Evolutionary conservation across 1,140 invertebrate genomes (phyloP).

Genomic region (Calephelis virginiensis): DNA sequence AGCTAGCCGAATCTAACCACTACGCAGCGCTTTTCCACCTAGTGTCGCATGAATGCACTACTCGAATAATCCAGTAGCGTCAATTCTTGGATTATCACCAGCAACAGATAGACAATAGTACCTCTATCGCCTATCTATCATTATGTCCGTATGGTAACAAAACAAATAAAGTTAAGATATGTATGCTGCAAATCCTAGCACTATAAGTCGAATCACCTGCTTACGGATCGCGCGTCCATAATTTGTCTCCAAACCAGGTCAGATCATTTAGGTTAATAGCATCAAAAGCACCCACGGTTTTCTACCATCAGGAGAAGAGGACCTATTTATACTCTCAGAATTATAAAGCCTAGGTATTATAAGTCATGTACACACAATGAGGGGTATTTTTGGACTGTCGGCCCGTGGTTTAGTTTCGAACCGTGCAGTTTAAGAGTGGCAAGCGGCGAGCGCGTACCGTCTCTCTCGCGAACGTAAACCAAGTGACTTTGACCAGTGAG

Average conservation of each 20-base stretch:
- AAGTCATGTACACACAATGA: conserved; percentile 67
- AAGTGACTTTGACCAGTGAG: conserved; percentile 31
- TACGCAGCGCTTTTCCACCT: no score
- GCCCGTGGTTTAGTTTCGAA: conserved; percentile 38
- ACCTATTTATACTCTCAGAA: conserved; percentile 62
- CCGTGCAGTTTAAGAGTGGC: conserved; percentile 50
- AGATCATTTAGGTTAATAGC: conserved; percentile 57
- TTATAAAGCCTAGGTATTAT: conserved; percentile 70
- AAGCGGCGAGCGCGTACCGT: conserved; percentile 49
- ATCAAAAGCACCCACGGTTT: conserved; percentile 41
- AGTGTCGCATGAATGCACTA: no score
- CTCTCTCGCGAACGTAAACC: conserved; percentile 29
- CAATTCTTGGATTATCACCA: no score
- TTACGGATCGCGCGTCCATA: conserved; percentile 22
- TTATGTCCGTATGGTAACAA: no score
- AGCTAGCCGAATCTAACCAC: no score
- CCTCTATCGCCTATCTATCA: no score
- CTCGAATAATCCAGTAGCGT: no score
- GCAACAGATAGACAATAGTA: no score
- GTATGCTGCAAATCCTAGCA: no score
- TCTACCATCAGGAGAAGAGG: conserved; percentile 43
- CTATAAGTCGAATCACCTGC: conserved; percentile 12
- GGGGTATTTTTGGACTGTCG: conserved; percentile 61
- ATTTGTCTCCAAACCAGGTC: conserved; percentile 39
- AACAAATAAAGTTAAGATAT: no score